phyloP scores from a whole-genome alignment of 2,797 vertebrate genomes.

The Hyperoplus immaculatus region DNA sequence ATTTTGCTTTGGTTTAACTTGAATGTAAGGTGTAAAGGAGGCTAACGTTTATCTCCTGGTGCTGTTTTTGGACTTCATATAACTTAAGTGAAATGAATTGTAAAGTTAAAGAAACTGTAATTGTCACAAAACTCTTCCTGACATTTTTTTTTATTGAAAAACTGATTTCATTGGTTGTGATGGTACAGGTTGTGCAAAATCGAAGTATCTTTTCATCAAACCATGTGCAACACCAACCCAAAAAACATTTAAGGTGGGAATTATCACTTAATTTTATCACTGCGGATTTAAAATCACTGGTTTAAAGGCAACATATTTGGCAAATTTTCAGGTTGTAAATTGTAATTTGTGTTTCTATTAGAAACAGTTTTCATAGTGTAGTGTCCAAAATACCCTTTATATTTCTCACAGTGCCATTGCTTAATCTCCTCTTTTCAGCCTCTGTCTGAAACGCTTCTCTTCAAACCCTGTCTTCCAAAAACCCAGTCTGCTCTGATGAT shows the following conservation, averaged over 20 bases:
- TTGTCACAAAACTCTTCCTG: background rate
- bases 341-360: too few species aligned
- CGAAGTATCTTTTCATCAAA: background rate
- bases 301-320: background rate
- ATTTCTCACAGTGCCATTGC: too few species aligned
- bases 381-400: too few species aligned
- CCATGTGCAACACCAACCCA: background rate
- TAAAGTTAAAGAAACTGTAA: background rate
- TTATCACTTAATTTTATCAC: background rate
- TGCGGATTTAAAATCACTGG: background rate
- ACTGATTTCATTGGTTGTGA: background rate
- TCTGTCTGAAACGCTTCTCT: too few species aligned
- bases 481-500: too few species aligned
- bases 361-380: too few species aligned
- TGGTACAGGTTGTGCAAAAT: background rate
- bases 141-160: background rate
- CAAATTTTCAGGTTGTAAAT: too few species aligned
- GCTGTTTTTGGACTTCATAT: slow-evolving; percentile 20
- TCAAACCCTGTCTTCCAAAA: too few species aligned
- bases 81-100: slow-evolving; percentile 8
- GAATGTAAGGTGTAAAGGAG: slow-evolving; percentile 24
- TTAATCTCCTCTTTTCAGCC: too few species aligned
- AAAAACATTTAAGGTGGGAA: background rate
- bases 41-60: slow-evolving; percentile 43
- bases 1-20: slow-evolving; percentile 38